Evolutionary conservation across 35 echinoderm and acorn worm species (phyloP).

Genomic region (Ophiothrix spiculata): DNA sequence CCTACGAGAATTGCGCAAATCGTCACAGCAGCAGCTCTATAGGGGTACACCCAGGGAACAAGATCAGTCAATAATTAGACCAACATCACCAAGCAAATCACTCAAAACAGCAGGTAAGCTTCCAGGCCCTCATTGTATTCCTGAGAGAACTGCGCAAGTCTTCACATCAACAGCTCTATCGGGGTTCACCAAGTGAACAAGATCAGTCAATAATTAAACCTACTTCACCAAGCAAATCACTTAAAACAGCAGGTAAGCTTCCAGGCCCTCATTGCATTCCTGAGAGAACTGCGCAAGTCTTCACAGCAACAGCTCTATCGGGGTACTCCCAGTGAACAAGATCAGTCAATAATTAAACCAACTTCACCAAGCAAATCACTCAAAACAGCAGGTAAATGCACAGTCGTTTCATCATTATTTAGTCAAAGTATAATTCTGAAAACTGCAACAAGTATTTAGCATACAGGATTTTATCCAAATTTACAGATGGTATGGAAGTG

Average conservation of each 20-base stretch:
- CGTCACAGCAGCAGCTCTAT: conserved; percentile 89
- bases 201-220: conserved; percentile 58
- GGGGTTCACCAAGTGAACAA: background rate
- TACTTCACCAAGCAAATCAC: conserved; percentile 90
- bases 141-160: conserved; percentile 66
- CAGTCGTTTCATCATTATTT: too few species aligned
- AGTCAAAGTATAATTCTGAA: too few species aligned
- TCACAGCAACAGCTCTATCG: conserved; percentile 85
- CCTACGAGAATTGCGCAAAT: conserved; percentile 63
- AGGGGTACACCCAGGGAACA: background rate
- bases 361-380: conserved; percentile 98
- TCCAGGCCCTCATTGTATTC: conserved; percentile 65
- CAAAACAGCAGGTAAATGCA: conserved; percentile 53
- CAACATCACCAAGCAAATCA: conserved; percentile 98
- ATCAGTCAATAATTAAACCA: conserved; percentile 65
- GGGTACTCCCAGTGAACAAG: background rate
- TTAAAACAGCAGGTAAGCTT: conserved; percentile 58
- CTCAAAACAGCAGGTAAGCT: conserved; percentile 60
- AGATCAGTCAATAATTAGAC: conserved; percentile 60
- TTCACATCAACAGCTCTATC: conserved; percentile 79
- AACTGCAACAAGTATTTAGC: too few species aligned
- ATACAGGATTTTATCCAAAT: too few species aligned
- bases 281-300: conserved; percentile 64
- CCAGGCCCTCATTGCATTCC: conserved; percentile 82
- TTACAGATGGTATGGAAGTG: too few species aligned